Evolutionary conservation across 2,113 vertebrate species (phyloP).

Genomic region (Neogobius melanostomus): DNA sequence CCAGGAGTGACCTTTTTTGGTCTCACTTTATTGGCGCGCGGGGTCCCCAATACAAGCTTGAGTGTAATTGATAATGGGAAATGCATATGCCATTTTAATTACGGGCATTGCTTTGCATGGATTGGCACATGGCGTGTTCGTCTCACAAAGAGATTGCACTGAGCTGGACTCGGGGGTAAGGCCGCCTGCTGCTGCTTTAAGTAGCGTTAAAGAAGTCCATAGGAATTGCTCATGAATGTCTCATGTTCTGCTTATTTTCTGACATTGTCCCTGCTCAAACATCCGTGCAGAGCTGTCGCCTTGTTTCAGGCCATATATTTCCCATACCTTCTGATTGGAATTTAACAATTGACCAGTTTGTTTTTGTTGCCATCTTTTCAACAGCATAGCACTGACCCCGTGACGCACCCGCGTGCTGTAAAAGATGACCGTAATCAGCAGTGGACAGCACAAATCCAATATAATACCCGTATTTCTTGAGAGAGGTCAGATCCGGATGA

Average conservation of each 20-base stretch:
- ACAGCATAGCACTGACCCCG: not conserved
- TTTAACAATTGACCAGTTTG: not conserved
- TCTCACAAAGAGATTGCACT: not conserved
- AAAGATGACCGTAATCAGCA: slow-evolving; percentile 88
- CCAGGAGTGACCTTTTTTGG: no score
- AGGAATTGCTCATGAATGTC: not conserved
- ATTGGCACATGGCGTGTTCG: not conserved
- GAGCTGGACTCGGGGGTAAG: not conserved
- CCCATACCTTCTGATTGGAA: not conserved
- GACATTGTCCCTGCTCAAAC: not conserved
- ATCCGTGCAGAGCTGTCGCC: not conserved
- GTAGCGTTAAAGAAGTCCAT: not conserved
- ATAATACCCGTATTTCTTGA: slow-evolving; percentile 84
- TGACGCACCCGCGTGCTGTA: slow-evolving; percentile 57
- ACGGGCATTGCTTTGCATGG: not conserved
- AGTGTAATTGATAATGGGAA: no score
- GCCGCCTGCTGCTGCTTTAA: slow-evolving; percentile 4
- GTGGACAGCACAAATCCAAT: slow-evolving; percentile 82
- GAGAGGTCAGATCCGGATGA: slow-evolving; percentile 84
- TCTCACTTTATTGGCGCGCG: no score
- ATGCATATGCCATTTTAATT: not conserved
- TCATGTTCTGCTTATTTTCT: slow-evolving; percentile 1
- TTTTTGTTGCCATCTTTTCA: not conserved
- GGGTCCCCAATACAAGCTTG: no score
- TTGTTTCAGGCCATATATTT: no score